phyloP scores from a whole-genome alignment of 2,888 invertebrate genomes.

The Gryllus longicercus region DNA sequence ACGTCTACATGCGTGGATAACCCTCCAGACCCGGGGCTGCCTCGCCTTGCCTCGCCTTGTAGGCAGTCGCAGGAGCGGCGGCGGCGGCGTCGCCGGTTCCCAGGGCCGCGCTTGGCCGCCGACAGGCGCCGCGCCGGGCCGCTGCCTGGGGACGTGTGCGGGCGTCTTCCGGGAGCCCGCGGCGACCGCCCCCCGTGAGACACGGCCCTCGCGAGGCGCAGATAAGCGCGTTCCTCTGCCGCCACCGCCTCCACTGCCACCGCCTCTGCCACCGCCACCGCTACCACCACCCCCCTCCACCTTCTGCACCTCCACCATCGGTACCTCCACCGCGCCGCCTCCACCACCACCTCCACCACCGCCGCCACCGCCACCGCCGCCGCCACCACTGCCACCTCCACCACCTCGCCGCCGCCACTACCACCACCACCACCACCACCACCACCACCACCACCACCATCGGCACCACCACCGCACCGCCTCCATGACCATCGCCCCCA shows the following conservation, averaged over 20 bases:
- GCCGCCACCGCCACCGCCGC: neutral
- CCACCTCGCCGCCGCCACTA: no score
- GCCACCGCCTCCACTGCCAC: neutral
- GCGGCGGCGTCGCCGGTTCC: no score
- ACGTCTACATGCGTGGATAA: no score
- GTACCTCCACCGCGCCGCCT: no score
- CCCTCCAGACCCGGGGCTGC: no score
- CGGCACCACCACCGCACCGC: neutral
- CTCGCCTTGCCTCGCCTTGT: no score
- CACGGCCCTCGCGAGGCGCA: neutral
- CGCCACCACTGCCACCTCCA: neutral
- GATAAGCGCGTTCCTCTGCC: neutral
- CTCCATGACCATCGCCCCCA: neutral
- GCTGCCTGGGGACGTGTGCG: neutral
- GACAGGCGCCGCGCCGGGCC: neutral
- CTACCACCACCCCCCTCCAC: neutral
- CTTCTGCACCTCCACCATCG: neutral
- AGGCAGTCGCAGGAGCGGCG: no score
- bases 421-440: no score
- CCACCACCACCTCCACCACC: no score
- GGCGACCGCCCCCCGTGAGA: constrained; percentile 10
- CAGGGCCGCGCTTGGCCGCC: neutral
- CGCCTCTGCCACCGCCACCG: no score
- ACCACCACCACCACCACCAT: no score
- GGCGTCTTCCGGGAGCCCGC: constrained; percentile 2